Percentiles rank a stretch among this genome's conserved stretches.
Conservation (phyloP, 2,888 invertebrate genomes). For the Stegophylla sp. region DNA sequence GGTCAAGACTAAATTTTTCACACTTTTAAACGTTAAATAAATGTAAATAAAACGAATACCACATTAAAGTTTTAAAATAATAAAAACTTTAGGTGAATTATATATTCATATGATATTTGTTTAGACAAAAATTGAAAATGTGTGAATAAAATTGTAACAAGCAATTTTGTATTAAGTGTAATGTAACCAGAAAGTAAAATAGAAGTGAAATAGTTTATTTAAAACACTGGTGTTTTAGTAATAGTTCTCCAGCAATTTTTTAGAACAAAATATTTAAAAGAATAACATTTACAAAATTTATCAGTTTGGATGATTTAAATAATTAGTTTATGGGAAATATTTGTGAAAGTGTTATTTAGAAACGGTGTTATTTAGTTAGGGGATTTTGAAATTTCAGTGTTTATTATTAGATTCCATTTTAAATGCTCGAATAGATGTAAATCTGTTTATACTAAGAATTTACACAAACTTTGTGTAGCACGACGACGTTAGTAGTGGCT, state of each 20-base stretch:
- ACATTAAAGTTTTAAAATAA: background rate
- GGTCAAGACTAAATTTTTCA: background rate
- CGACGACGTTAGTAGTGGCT: conserved; percentile 3
- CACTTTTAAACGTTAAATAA: background rate
- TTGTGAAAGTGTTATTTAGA: background rate
- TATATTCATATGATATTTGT: background rate
- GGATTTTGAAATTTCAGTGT: background rate
- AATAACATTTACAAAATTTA: background rate
- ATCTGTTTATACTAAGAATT: conserved; percentile 1
- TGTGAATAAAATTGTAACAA: too few species aligned
- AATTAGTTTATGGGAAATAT: background rate
- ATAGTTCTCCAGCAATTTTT: too few species aligned
- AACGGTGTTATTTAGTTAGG: background rate
- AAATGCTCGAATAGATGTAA: conserved; percentile 15
- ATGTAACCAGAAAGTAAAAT: too few species aligned
- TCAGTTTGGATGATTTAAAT: background rate
- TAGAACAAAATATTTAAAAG: background rate
- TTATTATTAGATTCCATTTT: conserved; percentile 30
- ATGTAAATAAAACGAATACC: too few species aligned
- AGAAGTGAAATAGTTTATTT: background rate
- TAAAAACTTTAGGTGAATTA: background rate
- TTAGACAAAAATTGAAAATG: too few species aligned
- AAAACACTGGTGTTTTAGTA: background rate
- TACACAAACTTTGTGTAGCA: background rate
- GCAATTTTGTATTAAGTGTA: too few species aligned